These are phyloP conservation scores for Lordiphosa fenestrarum DNA, from an alignment of 2,888 invertebrate genomes.

Conservation along the genomic window DNA sequence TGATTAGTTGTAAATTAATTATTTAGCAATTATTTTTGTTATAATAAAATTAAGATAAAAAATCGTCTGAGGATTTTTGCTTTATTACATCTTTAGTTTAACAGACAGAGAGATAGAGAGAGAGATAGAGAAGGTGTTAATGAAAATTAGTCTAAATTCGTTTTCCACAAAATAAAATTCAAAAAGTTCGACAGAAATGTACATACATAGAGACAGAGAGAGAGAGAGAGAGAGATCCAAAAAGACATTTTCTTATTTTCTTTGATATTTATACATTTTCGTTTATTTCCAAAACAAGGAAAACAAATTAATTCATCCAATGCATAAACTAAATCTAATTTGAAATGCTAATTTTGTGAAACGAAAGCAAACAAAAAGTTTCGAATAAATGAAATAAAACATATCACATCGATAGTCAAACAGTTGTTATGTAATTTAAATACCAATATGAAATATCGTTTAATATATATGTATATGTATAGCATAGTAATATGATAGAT, in stretches of 20 bases:
- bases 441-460: constrained; percentile 63
- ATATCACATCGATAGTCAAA: constrained; percentile 65
- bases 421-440: constrained; percentile 48
- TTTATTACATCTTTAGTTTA: constrained; percentile 18
- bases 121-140: constrained; percentile 30
- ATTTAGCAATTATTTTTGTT: constrained; percentile 2
- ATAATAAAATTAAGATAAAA: constrained; percentile 4
- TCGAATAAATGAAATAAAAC: constrained; percentile 27
- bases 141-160: constrained; percentile 1
- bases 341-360: constrained; percentile 39
- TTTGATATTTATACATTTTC: constrained; percentile 19
- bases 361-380: constrained; percentile 23
- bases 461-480: constrained; percentile 44
- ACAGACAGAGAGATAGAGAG: constrained; percentile 29
- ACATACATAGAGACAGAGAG: constrained; percentile 8
- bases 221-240: constrained; percentile 76
- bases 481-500: constrained; percentile 22
- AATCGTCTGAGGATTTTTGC: constrained; percentile 5
- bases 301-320: constrained; percentile 8
- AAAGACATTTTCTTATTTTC: constrained; percentile 77
- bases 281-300: constrained; percentile 45
- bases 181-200: constrained; percentile 2
- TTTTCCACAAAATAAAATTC: background rate
- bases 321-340: constrained; percentile 20
- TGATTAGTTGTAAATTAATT: constrained; percentile 2